These are phyloP conservation scores for Phymorhynchus buccinoides DNA, from an alignment of 1,140 invertebrate genomes.

Conservation along the genomic window DNA sequence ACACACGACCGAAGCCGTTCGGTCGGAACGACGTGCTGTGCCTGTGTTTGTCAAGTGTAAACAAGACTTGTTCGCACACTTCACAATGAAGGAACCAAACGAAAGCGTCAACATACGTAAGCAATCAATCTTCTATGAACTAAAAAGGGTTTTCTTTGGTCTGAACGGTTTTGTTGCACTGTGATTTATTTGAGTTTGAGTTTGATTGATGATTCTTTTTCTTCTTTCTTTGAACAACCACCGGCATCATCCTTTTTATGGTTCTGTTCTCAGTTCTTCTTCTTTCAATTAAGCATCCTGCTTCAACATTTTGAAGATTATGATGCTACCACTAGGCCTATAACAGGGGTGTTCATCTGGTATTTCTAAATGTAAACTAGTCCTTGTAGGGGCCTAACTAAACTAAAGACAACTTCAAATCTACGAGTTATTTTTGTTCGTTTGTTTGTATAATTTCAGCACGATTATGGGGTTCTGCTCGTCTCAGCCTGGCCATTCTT, in stretches of 20 bases:
- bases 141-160: too few relatives aligned
- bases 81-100: neutral
- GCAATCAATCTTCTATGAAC: neutral
- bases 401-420: too few relatives aligned
- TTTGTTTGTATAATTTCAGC: conserved; percentile 12
- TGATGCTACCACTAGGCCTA: neutral
- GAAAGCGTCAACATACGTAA: neutral
- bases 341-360: too few relatives aligned
- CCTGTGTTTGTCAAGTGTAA: neutral
- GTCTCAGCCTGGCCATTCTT: conserved; percentile 27
- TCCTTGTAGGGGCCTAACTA: too few relatives aligned
- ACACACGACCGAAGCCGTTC: neutral
- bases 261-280: too few relatives aligned
- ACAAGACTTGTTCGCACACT: neutral
- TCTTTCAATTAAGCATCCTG: too few relatives aligned
- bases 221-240: neutral
- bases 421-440: neutral
- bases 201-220: neutral
- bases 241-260: neutral
- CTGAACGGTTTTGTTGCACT: neutral
- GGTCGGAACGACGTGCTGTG: neutral
- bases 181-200: neutral
- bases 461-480: conserved; percentile 26
- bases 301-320: neutral
- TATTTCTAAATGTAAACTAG: too few relatives aligned